Evolutionary conservation across 2,113 vertebrate genomes (phyloP), one percentile per base, ranked within the genome.

Genomic region (Tetrax tetrax): DNA sequence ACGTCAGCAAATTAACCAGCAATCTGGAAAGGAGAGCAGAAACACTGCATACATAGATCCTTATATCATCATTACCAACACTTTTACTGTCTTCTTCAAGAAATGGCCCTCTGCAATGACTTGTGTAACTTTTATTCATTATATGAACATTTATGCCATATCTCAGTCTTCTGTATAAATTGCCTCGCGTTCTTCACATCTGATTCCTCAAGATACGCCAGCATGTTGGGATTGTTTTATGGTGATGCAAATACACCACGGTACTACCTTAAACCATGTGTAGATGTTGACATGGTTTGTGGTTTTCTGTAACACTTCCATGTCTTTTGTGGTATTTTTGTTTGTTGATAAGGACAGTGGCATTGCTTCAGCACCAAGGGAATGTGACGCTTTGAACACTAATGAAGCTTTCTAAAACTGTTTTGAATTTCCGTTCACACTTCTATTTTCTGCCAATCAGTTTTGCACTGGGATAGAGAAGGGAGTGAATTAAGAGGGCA

Each of bases 31-130:
- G 20, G 29, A 41, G 38, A 77, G 64, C 16, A 35, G 48, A 48
- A 76, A 66, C 27, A 15, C 3, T 23, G 21, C 14, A 28, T 43
- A 43, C 3, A 1, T 28, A 2, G 0, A 14, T n/a, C 19, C 38
- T 75, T 27, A 47, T 69, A 43, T 43, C 25, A 41, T 51, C 11
- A 5, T 33, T 38, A 38, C 1, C 23, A 24, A 38, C 47, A 41
- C 9, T 38, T 69, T n/a, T 41, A 54, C 41, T 18, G 12, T 41
- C 63, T 61, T 20, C 37, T 47, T 68, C 20, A 47, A 54, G 54
- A 83, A 48, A 27, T 1, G 9, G 24, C 21, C 31, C 35, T 31
- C 48, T 41, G 4, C 35, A 24, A 35, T 19, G 18, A 4, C 24
- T n/a, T 8, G n/a, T 10, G 9, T 51, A 71, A 59, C 27, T 66